Evolutionary conservation across 2,113 vertebrate genomes (phyloP).

Genomic region (Pterocles gutturalis): DNA sequence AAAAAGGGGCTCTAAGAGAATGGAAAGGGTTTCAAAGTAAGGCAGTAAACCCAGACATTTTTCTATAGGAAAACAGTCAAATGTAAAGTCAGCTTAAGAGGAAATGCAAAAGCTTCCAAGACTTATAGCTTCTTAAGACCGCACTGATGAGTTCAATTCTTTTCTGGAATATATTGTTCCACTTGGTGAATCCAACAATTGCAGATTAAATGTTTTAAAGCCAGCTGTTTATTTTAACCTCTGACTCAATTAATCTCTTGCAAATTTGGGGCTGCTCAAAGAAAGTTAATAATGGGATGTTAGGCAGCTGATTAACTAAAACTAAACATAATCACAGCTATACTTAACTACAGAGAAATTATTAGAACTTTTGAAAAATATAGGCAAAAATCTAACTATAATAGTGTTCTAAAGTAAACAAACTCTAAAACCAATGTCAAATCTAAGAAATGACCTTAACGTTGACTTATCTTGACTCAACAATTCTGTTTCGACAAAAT

Average conservation of each 20-base stretch:
- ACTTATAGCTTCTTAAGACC: slow-evolving; percentile 1
- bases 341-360: slow-evolving; percentile 19
- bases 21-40: neutral
- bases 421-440: neutral
- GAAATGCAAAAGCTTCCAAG: slow-evolving; percentile 5
- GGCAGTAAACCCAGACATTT: neutral
- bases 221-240: slow-evolving; percentile 70
- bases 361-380: slow-evolving; percentile 24
- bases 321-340: slow-evolving; percentile 57
- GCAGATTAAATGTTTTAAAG: slow-evolving; percentile 64
- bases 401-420: neutral
- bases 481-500: neutral
- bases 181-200: slow-evolving; percentile 37
- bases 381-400: neutral
- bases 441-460: neutral
- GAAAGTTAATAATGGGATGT: slow-evolving; percentile 71
- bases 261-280: slow-evolving; percentile 66
- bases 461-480: neutral
- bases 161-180: slow-evolving; percentile 50
- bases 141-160: slow-evolving; percentile 13
- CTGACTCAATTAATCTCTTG: slow-evolving; percentile 73
- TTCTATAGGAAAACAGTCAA: neutral
- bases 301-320: slow-evolving; percentile 63
- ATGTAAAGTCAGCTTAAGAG: neutral
- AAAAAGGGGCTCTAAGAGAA: neutral